phyloP scores from a whole-genome alignment of 2,797 vertebrate species.

The Acipenser oxyrinchus region DNA sequence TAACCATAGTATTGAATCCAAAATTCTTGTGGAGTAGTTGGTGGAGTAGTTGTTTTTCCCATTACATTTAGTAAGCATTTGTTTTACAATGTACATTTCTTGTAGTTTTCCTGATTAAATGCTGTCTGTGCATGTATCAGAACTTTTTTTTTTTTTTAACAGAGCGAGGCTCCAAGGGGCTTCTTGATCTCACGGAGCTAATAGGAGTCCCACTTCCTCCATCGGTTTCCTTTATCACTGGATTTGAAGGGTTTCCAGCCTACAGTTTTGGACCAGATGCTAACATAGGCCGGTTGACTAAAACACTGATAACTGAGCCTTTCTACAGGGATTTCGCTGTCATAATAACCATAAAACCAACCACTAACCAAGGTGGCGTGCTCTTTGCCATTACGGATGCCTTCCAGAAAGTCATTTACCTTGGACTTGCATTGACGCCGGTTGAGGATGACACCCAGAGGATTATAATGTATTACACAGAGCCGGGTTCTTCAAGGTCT shows the following conservation, averaged over 20 bases:
- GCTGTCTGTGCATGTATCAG: not conserved
- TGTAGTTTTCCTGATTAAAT: no score
- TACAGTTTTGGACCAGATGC: constrained; percentile 81
- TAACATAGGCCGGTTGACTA: constrained; percentile 81
- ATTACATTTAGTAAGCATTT: no score
- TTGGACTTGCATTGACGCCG: constrained; percentile 72
- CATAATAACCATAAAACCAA: constrained; percentile 68
- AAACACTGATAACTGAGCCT: constrained; percentile 69
- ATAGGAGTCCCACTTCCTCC: constrained; percentile 89
- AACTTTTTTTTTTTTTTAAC: constrained; percentile 22
- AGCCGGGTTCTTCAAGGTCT: constrained; percentile 60
- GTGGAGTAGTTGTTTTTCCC: no score
- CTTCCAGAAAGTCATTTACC: constrained; percentile 78
- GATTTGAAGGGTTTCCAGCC: constrained; percentile 86
- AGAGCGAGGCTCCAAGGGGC: constrained; percentile 59
- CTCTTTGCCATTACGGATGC: constrained; percentile 86
- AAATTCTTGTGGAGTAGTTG: no score
- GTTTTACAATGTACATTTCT: no score
- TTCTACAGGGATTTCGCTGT: constrained; percentile 82
- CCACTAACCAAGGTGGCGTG: constrained; percentile 63
- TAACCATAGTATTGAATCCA: no score
- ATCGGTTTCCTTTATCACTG: constrained; percentile 81
- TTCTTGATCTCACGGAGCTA: constrained; percentile 81
- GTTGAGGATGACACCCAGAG: constrained; percentile 77
- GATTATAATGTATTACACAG: constrained; percentile 81